Conservation (phyloP, 2,797 vertebrate species). For the Rhabdomys pumilio region DNA sequence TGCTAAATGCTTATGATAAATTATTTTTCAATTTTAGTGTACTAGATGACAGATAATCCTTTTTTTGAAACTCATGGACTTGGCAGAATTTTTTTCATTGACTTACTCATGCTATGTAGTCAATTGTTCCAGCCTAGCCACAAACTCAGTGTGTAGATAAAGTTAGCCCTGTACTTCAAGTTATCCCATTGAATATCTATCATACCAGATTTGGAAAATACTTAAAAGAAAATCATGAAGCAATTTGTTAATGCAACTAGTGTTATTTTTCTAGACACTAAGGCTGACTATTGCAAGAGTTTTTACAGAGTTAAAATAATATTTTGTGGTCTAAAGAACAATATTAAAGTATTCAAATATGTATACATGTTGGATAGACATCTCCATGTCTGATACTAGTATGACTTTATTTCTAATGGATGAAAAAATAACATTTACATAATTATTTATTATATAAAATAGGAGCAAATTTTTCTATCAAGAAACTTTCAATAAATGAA, state of each 20-base stretch:
- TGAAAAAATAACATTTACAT: background rate
- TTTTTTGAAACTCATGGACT: background rate
- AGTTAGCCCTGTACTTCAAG: background rate
- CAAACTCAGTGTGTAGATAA: background rate
- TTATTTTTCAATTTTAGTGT: background rate
- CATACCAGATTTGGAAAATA: background rate
- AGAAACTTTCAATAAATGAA: background rate
- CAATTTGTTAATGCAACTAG: background rate
- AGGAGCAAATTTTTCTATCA: background rate
- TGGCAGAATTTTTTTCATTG: background rate
- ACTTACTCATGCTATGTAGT: background rate
- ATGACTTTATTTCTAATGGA: background rate
- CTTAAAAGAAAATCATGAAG: background rate
- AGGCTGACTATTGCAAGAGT: background rate
- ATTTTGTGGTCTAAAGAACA: background rate
- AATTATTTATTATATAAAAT: slow-evolving; percentile 11
- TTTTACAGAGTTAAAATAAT: background rate
- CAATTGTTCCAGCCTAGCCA: background rate
- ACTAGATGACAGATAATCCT: background rate
- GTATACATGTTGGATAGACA: background rate
- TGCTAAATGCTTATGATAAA: background rate
- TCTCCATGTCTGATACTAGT: background rate
- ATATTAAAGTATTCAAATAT: background rate
- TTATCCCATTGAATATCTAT: background rate
- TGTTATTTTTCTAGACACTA: background rate